These are phyloP conservation scores for Ectemnius cavifrons DNA, from an alignment of 2,888 invertebrate genomes.

Conservation along the genomic window DNA sequence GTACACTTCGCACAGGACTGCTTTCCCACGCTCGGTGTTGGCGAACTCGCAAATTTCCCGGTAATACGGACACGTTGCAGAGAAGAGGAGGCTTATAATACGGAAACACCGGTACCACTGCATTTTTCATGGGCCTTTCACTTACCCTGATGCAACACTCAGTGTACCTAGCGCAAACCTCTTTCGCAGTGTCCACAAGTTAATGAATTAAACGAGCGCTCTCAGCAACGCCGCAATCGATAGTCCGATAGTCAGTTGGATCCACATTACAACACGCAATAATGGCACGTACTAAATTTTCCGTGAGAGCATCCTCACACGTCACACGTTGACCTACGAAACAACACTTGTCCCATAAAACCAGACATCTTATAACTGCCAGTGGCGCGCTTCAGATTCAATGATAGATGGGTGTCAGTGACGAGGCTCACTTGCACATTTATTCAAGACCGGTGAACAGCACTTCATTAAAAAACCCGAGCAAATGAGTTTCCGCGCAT, in stretches of 20 bases:
- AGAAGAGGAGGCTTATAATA: background rate
- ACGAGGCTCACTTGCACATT: too few species aligned
- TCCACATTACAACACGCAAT: slow-evolving; percentile 11
- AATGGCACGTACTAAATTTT: too few species aligned
- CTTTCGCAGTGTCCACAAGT: background rate
- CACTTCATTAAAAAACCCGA: background rate
- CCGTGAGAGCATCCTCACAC: too few species aligned
- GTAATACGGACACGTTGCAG: background rate
- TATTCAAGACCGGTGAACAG: background rate
- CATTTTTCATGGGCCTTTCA: background rate
- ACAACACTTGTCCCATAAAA: too few species aligned
- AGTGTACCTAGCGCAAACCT: background rate
- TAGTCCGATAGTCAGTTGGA: background rate
- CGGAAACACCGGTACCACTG: slow-evolving; percentile 5
- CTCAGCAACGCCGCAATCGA: slow-evolving; percentile 23
- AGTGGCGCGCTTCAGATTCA: too few species aligned
- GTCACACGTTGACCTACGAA: too few species aligned
- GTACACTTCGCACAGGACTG: too few species aligned
- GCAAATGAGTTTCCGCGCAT: background rate
- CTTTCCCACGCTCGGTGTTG: too few species aligned
- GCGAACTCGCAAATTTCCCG: background rate
- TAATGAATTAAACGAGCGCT: slow-evolving; percentile 40
- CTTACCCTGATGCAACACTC: background rate
- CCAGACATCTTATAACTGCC: too few species aligned
- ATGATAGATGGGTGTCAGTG: too few species aligned